Evolutionary conservation across 2,888 invertebrate species (phyloP).

Genomic region (Agonopterix arenella): DNA sequence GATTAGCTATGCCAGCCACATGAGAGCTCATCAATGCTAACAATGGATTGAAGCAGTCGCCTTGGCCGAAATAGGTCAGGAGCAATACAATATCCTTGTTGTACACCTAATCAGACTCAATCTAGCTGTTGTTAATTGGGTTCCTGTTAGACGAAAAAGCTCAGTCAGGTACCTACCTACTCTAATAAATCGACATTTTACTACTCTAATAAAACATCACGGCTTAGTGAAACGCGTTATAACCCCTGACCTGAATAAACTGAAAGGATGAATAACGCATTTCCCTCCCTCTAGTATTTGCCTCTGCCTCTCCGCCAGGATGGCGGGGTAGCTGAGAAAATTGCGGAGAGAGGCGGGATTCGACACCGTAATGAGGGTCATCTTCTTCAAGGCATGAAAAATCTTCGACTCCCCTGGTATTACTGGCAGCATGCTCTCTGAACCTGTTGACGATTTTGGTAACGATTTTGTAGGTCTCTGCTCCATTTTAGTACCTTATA

Average conservation of each 20-base stretch:
- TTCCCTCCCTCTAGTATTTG: constrained; percentile 28
- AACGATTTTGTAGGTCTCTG: neutral
- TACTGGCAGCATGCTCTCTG: constrained; percentile 34
- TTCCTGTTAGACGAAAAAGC: no score
- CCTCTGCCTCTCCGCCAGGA: constrained; percentile 40
- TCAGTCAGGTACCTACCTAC: no score
- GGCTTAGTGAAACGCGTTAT: neutral
- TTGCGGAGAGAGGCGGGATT: constrained; percentile 38
- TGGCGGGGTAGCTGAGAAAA: constrained; percentile 39
- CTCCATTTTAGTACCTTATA: no score
- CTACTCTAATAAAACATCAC: no score
- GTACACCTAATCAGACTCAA: no score
- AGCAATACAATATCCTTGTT: no score
- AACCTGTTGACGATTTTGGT: constrained; percentile 21
- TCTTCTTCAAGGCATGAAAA: constrained; percentile 22
- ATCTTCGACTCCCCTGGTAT: constrained; percentile 2
- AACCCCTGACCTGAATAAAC: constrained; percentile 33
- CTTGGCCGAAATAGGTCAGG: no score
- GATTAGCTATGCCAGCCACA: no score
- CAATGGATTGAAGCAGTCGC: no score
- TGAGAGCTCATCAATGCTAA: no score
- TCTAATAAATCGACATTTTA: no score
- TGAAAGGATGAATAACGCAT: constrained; percentile 42
- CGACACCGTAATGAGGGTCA: constrained; percentile 26
- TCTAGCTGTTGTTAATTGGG: no score